phyloP scores from a whole-genome alignment of 2,888 invertebrate species.

The Dilophus febrilis region DNA sequence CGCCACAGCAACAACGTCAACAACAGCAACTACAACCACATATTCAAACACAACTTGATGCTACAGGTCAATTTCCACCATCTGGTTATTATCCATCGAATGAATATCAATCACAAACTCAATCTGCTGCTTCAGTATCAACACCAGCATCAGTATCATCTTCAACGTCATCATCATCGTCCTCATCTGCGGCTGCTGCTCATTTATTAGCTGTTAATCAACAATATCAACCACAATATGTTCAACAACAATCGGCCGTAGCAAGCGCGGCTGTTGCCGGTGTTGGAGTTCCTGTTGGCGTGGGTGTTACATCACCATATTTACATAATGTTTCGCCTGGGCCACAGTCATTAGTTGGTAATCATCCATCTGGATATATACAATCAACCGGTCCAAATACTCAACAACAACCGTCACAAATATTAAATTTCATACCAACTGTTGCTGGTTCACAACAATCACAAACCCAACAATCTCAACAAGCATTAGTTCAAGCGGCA shows the following conservation, averaged over 20 bases:
- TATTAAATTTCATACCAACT: conserved; percentile 9
- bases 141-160: not conserved
- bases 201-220: not conserved
- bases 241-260: conserved; percentile 14
- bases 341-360: conserved; percentile 10
- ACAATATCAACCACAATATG: conserved; percentile 6
- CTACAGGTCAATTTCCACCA: conserved; percentile 10
- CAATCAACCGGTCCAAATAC: not conserved
- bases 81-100: conserved; percentile 6
- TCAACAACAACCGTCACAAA: conserved; percentile 5
- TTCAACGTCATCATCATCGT: not conserved
- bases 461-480: not conserved
- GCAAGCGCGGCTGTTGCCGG: conserved; percentile 12
- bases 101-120: conserved; percentile 7
- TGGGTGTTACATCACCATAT: conserved; percentile 2
- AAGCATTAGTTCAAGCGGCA: conserved; percentile 13
- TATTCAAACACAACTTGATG: not conserved
- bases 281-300: not conserved
- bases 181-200: not conserved
- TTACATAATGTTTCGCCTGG: conserved; percentile 8
- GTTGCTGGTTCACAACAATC: conserved; percentile 5
- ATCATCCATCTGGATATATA: not conserved
- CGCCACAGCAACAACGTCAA: not conserved
- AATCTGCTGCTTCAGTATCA: not conserved
- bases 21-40: conserved; percentile 1